Base-by-base conservation (phyloP, 2,113 vertebrate genomes). In the Channa argus region DNA sequence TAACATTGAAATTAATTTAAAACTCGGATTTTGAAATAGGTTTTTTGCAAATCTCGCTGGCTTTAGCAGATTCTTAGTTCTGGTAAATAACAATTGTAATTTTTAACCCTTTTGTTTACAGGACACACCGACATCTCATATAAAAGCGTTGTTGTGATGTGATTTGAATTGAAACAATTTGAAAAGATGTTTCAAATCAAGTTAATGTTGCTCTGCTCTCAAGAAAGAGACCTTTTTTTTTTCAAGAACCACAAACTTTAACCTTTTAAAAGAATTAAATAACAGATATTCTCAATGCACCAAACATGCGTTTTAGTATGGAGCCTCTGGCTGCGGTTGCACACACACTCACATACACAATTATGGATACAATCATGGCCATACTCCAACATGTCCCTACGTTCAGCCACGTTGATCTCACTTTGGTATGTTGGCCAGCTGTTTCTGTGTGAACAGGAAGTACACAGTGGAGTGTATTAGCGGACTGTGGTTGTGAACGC, bases 241-340 rank as follows among this genome's bases (percentile, higher is more conserved):
- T 24, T 24, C 24, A 24, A 24, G 24, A 41, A 41, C 39, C 39
- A 41, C 4, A 7, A 41, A 7, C 6, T 41, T 4, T 5, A 41
- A 41, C 4, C 39, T 7, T 41, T 5, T 41, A 5, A 24, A 24
- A 24, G 24, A 24, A 24, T 41, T 41, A 41, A 41, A 41, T 41
- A 41, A 41, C 4, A 41, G 1, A 41, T 41, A 41, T 5, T 41
- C 2, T 7, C 4, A 7, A 4, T 7, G 4, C 4, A 5, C 6
- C 14, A 52, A 49, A 2, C 1, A 5, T 15, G 10, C 5, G 3
- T 33, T 11, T 46, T 51, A 14, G 10, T 11, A 10, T 44, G 15
- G 71, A 75, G 70, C 80, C 73, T 87, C 86, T 88, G 86, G 88
- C 79, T 84, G 69, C 81, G 86, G 81, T 79, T 81, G 0, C 61